Evolutionary conservation across 2,797 vertebrate genomes (phyloP), one percentile per base, ranked within the genome.

Genomic region (Artibeus lituratus): DNA sequence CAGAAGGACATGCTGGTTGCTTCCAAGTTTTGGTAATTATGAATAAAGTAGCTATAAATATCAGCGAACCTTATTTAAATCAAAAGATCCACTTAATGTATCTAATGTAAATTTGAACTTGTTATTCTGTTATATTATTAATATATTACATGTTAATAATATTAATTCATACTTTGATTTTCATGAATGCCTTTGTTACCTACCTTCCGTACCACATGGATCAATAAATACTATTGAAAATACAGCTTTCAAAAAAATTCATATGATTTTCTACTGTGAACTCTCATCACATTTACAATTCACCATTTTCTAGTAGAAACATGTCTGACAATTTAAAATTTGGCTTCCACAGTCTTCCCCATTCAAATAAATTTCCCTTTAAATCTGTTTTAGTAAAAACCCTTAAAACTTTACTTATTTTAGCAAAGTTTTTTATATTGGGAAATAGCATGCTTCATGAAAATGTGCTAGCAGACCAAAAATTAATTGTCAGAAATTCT

Each of bases 21-120:
- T 92, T 76, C 47, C 35, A 42, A 73, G 29, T 77, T 95, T 88
- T 19, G 29, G 22, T 37, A 51, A 95, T 51, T 42, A 76, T 32
- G 35, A 83, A 57, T 83, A 88, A 77, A 82, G n/a, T 29, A 59
- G 67, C 69, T 59, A 69, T 59, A 69, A 95, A 88, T 72, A 83
- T 59, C 76, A 92, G 18, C 87, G 62, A 94, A 84, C 55, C 19
- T 85, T 91, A 73, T 83, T 95, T 94, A 93, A 85, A 93, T 77
- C 16, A 77, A 82, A 87, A 57, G 24, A 59, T 53, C 29, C 19
- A 94, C 3, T 86, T 59, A 65, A 10, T 49, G 4, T 35, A 74
- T 9, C 24, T 39, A 83, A 81, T 26, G 0, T 70, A 91, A 84
- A 87, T 82, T 51, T 83, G 9, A 19, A 51, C 47, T 55, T 95